Conservation (phyloP, 2,113 vertebrate species). For the Rhynchomys soricoides region DNA sequence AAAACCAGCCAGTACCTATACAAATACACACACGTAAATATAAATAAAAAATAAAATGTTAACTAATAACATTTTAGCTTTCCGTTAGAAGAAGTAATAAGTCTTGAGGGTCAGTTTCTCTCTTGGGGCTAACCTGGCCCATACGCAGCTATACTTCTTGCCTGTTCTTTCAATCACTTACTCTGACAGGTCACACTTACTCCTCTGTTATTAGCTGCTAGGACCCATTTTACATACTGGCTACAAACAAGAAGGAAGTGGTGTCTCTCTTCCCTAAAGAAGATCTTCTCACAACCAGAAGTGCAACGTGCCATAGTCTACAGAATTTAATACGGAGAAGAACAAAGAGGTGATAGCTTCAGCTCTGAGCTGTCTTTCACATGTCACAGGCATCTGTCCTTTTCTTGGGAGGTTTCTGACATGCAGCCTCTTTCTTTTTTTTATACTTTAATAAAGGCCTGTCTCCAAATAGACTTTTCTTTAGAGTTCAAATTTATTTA, state of each 20-base stretch:
- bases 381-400: neutral
- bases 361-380: neutral
- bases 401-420: neutral
- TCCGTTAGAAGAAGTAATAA: neutral
- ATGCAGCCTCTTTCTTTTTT: neutral
- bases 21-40: neutral
- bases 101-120: neutral
- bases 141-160: too few relatives aligned
- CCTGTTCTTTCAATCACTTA: neutral
- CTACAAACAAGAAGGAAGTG: neutral
- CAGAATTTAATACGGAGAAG: neutral
- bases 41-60: neutral
- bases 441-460: neutral
- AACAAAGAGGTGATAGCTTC: neutral
- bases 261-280: neutral
- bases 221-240: neutral
- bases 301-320: neutral
- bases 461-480: neutral
- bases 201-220: neutral
- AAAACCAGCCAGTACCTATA: neutral
- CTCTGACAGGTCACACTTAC: neutral
- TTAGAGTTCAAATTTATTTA: neutral
- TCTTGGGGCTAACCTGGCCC: neutral
- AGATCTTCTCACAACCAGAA: neutral
- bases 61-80: neutral